A percentile compares a stretch with the other conserved stretches of the same genome.
Conservation (phyloP, 2,797 vertebrate species). For the Syndactyla subalaris region DNA sequence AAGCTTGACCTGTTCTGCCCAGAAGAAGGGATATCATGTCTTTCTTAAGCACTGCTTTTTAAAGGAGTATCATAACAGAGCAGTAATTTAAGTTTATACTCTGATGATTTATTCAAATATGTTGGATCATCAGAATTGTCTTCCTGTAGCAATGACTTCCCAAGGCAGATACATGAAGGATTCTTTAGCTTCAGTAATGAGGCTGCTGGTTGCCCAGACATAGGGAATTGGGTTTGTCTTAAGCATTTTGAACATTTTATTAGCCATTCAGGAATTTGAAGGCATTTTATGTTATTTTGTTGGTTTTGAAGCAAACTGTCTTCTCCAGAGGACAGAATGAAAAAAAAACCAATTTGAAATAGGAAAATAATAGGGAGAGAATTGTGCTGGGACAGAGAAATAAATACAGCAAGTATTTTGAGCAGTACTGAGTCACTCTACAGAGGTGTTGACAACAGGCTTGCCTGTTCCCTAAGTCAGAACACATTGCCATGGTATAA, state of each 20-base stretch:
- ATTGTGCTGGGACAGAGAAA: neutral
- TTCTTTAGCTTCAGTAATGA: neutral
- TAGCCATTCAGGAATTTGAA: neutral
- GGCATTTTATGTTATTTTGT: neutral
- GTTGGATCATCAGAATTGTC: neutral
- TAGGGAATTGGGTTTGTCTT: neutral
- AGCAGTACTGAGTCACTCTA: neutral
- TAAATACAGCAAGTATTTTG: neutral
- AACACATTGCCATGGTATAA: neutral
- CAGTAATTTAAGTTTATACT: neutral
- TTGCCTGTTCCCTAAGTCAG: neutral
- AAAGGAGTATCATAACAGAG: neutral
- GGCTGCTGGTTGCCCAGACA: neutral
- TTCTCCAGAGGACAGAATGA: neutral
- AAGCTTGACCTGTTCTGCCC: neutral
- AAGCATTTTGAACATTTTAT: neutral
- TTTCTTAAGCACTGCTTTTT: neutral
- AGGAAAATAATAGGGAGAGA: neutral
- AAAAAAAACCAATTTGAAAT: neutral
- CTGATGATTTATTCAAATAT: neutral
- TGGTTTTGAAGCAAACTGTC: neutral
- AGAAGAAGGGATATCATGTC: neutral
- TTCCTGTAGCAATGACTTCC: neutral
- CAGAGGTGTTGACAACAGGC: neutral
- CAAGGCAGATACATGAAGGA: neutral